These are phyloP conservation scores for Catocala nupta DNA, from an alignment of 2,888 invertebrate species.

Conservation along the genomic window DNA sequence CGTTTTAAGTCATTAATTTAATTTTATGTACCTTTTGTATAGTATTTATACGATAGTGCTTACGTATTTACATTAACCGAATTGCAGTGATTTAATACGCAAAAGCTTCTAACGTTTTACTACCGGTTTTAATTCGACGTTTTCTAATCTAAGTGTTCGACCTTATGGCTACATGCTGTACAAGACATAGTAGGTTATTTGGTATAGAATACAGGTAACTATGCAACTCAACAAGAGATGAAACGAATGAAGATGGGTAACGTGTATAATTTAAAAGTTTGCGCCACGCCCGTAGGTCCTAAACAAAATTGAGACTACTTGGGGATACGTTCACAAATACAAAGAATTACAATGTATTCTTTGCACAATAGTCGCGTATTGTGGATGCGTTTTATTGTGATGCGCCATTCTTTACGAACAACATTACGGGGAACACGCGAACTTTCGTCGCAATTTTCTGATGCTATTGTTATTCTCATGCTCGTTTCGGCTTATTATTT, in stretches of 20 bases:
- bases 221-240: constrained; percentile 51
- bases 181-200: constrained; percentile 45
- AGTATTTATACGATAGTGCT: constrained; percentile 33
- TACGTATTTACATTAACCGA: constrained; percentile 45
- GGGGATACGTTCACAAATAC: constrained; percentile 30
- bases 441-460: constrained; percentile 31
- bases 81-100: constrained; percentile 44
- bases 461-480: constrained; percentile 32
- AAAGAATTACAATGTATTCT: constrained; percentile 45
- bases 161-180: constrained; percentile 46
- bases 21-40: constrained; percentile 13
- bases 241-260: constrained; percentile 43
- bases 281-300: constrained; percentile 45
- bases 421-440: constrained; percentile 28
- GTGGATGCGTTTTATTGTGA: constrained; percentile 40
- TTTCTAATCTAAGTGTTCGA: constrained; percentile 43
- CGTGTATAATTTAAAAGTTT: constrained; percentile 47
- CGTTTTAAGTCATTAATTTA: constrained; percentile 25
- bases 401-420: constrained; percentile 35
- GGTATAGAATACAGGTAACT: constrained; percentile 45
- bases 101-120: constrained; percentile 48
- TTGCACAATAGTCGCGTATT: constrained; percentile 41
- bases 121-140: constrained; percentile 38
- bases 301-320: constrained; percentile 39
- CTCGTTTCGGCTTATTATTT: constrained; percentile 34